Evolutionary conservation across 1,140 invertebrate species (phyloP), one percentile per base, ranked within the genome.

Genomic region (Hormaphis cornu): DNA sequence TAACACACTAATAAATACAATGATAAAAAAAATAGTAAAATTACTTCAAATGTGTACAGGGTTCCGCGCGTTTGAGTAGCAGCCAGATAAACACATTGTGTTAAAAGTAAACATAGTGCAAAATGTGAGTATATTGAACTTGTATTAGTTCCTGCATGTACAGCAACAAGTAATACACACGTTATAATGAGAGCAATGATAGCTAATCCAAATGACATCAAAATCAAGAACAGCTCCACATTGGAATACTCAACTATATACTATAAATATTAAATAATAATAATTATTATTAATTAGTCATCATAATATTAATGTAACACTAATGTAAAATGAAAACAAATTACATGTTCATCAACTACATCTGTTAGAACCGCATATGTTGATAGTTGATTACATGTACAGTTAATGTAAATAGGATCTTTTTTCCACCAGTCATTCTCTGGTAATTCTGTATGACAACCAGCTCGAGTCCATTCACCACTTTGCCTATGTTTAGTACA

Each of bases 111-210:
- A 74, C 89, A 93, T 40, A 95, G 83, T 1, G 95, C 87, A 1
- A 97, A 82, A 79, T 97, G 95, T 75, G 94, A 93, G 75, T 95
- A 90, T 66, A 97, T 97, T 28, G 88, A 91, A 78, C 96, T 97
- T 6, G 91, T 91, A 75, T 97, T 97, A 2, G 93, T 95, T 72
- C 89, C 85, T 1, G 88, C 88, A 20, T 91, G 85, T 71, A 95
- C 85, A 24, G 90, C 78, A 18, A 86, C 87, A 61, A 92, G 76
- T 6, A 89, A 88, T 1, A 89, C 75, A 71, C 90, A 82, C 0
- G 89, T 87, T 28, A 83, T 80, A 8, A 95, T 81, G 5, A 94
- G 79, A 24, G 95, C 79, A 9, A 93, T 88, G 20, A 95, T 80
- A 0, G 91, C 85, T 16, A 97, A 81, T 71, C 89, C 86, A 73